A percentile compares a stretch with the other conserved stretches of the same genome.
Evolutionary conservation across 2,113 vertebrate species (phyloP).

Genomic region (Lophotis ruficrista): DNA sequence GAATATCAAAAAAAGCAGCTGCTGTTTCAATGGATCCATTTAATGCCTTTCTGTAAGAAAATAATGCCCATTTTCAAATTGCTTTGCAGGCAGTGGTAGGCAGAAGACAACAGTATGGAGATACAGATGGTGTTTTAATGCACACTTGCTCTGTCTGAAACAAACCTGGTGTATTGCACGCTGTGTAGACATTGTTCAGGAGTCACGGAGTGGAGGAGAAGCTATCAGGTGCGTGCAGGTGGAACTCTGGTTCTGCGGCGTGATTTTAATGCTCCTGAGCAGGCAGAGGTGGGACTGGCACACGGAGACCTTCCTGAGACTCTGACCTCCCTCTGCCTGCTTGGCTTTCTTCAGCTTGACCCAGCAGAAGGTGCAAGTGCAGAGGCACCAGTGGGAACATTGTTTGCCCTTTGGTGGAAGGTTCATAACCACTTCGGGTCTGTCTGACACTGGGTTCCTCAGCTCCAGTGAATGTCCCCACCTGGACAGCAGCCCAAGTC

Average conservation of each 20-base stretch:
- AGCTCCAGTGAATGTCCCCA: background rate
- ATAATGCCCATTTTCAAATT: background rate
- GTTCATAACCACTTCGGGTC: background rate
- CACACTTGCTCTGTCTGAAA: background rate
- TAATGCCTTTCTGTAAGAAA: background rate
- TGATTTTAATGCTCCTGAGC: background rate
- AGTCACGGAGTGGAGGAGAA: background rate
- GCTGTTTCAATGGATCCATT: background rate
- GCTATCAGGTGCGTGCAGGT: fast-evolving
- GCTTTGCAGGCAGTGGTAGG: background rate
- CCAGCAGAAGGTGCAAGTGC: background rate
- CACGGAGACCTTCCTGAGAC: background rate
- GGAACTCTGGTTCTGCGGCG: background rate
- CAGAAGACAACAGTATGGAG: background rate
- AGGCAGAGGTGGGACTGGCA: background rate
- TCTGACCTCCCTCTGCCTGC: background rate
- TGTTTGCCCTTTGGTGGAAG: background rate
- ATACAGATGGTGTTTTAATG: background rate
- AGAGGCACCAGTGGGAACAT: background rate
- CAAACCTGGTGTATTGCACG: fast-evolving
- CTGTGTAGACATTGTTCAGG: background rate
- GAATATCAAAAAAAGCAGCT: background rate
- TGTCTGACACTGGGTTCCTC: background rate
- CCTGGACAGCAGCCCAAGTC: background rate
- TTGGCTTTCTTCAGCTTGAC: background rate